Conservation (phyloP, 2,888 invertebrate species). For the Liposcelis brunnea region DNA sequence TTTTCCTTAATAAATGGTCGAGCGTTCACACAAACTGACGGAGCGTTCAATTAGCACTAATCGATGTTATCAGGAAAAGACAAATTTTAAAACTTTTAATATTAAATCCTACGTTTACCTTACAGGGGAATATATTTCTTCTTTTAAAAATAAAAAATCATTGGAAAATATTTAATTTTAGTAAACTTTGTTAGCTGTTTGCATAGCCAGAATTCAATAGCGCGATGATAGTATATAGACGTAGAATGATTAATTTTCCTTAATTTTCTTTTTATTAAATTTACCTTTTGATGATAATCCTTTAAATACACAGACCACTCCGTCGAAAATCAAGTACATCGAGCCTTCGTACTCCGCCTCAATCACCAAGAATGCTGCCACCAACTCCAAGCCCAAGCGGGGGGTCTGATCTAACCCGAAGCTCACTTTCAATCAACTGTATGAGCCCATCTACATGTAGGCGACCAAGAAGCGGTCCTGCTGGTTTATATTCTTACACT, state of each 20-base stretch:
- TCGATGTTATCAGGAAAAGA: too few relatives aligned
- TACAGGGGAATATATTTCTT: too few relatives aligned
- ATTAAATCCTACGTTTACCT: too few relatives aligned
- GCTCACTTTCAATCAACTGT: background rate
- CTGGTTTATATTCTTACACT: slow-evolving; percentile 60
- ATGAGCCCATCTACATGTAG: slow-evolving; percentile 6
- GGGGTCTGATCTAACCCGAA: slow-evolving; percentile 9
- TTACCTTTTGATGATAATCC: slow-evolving; percentile 5
- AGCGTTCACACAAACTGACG: too few relatives aligned
- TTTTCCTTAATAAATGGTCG: too few relatives aligned
- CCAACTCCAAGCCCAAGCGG: slow-evolving; percentile 16
- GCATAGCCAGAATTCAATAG: too few relatives aligned
- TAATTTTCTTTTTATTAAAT: background rate
- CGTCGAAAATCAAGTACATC: slow-evolving; percentile 6
- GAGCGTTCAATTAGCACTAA: too few relatives aligned
- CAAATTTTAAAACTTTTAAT: too few relatives aligned
- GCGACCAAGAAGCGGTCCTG: slow-evolving; percentile 59
- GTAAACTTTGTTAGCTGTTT: background rate
- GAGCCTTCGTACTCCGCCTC: slow-evolving; percentile 24
- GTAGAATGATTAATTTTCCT: too few relatives aligned
- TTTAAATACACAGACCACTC: slow-evolving; percentile 1
- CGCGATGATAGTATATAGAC: too few relatives aligned
- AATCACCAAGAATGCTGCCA: slow-evolving; percentile 26
- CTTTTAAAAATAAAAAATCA: background rate
- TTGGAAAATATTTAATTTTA: background rate